These are phyloP conservation scores for Onychostoma macrolepis DNA, from an alignment of 2,113 vertebrate species.

Conservation along the genomic window DNA sequence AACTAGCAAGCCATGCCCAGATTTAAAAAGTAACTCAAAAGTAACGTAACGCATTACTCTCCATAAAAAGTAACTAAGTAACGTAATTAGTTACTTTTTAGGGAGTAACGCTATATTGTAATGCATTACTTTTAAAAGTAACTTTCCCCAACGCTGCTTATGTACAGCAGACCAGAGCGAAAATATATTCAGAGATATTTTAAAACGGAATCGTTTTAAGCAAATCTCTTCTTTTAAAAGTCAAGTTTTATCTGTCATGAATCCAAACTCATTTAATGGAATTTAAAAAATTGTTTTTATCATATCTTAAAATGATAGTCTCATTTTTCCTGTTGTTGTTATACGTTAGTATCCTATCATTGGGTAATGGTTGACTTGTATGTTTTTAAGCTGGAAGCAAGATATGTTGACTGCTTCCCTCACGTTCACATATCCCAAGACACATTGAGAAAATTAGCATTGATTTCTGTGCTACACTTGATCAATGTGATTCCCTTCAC, in stretches of 20 bases:
- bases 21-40: not conserved
- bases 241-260: not conserved
- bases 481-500: constrained; percentile 50
- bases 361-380: not conserved
- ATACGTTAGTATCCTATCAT: not conserved
- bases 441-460: constrained; percentile 56
- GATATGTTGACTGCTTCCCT: not conserved
- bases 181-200: not conserved
- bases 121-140: not conserved
- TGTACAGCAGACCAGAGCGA: not conserved
- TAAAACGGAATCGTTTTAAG: not conserved
- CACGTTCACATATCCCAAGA: constrained; percentile 35
- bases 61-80: not conserved
- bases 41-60: not conserved
- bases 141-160: not conserved
- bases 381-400: not conserved
- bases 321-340: not conserved
- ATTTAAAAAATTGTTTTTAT: not conserved
- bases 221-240: not conserved
- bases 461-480: constrained; percentile 47
- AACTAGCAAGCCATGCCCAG: too few species aligned
- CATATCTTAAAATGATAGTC: not conserved
- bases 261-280: not conserved
- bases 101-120: not conserved
- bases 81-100: not conserved